Evolutionary conservation across 1,140 invertebrate species (phyloP), one percentile per base, ranked within the genome.

Genomic region (Pogonognathellus flavescens): DNA sequence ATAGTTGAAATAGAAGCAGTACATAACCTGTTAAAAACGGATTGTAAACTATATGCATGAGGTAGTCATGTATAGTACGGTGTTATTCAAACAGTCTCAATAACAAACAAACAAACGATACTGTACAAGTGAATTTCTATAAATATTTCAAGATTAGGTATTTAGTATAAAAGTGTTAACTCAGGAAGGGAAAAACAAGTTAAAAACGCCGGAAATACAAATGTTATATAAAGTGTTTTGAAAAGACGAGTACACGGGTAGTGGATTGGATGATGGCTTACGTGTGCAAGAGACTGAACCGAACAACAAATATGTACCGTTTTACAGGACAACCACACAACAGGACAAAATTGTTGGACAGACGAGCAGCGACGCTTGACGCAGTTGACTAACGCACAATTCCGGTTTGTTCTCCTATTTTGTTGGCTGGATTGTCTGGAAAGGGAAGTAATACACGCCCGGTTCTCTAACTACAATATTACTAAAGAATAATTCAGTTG

Each of bases 261-360:
- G 20, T 62, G 60, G 25, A 18, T 25, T 66, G 62, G 22, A 66
- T 14, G 5, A 25, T 66, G 11, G 62, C 13, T 13, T 20, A 25
- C 20, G 60, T 25, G 25, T 66, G 9, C 1, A 66, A 20, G 22
- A 66, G 25, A 25, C 25, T 66, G 62, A 25, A 20, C 20, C 22
- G 11, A 66, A 6, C 62, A 62, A 62, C 60, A 66, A 66, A 66
- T 25, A 66, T 66, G 31, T 41, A 41, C 31, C 31, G 31, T 25
- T 20, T 25, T 25, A 66, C 62, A 66, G 62, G 62, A 66, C 62
- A 66, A 66, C 62, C 22, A 66, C 62, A 66, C 62, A 66, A 66
- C 62, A 66, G 62, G 62, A 66, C 62, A 66, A 66, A 66, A 25
- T 25, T 66, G 22, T 66, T 31, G 62, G 62, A 66, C 62, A 66